phyloP scores from a whole-genome alignment of 2,888 invertebrate species.

The Rhodophaea formosa region DNA sequence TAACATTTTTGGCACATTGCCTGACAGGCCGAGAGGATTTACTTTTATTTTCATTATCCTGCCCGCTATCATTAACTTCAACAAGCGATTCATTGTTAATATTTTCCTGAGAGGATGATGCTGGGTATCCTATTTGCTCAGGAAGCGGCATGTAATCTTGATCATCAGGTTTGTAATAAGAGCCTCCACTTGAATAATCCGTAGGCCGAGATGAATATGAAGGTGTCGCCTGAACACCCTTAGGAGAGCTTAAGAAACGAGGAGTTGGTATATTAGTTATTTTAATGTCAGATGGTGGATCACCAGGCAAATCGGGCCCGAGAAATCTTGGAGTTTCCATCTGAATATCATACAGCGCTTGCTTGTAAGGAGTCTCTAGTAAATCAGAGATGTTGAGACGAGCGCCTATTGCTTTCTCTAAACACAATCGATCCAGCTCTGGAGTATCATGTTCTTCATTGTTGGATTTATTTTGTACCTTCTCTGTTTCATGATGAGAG shows the following conservation, averaged over 20 bases:
- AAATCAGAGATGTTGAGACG: conserved; percentile 73
- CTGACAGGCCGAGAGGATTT: conserved; percentile 58
- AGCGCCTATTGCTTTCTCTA: conserved; percentile 68
- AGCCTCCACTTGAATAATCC: conserved; percentile 83
- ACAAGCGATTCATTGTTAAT: conserved; percentile 28
- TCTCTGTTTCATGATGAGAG: conserved; percentile 35
- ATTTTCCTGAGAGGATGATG: conserved; percentile 42
- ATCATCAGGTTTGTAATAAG: conserved; percentile 84
- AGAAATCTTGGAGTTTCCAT: conserved; percentile 81
- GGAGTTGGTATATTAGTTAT: conserved; percentile 81
- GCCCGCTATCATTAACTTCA: conserved; percentile 32
- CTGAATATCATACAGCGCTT: conserved; percentile 67
- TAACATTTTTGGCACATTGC: conserved; percentile 72
- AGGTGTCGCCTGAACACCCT: conserved; percentile 57
- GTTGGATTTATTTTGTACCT: conserved; percentile 40
- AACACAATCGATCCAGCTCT: conserved; percentile 61
- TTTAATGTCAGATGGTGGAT: conserved; percentile 78
- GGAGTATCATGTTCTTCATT: conserved; percentile 60
- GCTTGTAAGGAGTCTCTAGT: conserved; percentile 82
- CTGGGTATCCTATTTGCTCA: conserved; percentile 49
- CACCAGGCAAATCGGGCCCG: conserved; percentile 64
- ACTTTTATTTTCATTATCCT: conserved; percentile 30
- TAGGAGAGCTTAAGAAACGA: conserved; percentile 73
- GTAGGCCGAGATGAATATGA: conserved; percentile 74
- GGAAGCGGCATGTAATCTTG: conserved; percentile 68